Evolutionary conservation across 2,888 invertebrate species (phyloP).

Genomic region (Euplexia lucipara): DNA sequence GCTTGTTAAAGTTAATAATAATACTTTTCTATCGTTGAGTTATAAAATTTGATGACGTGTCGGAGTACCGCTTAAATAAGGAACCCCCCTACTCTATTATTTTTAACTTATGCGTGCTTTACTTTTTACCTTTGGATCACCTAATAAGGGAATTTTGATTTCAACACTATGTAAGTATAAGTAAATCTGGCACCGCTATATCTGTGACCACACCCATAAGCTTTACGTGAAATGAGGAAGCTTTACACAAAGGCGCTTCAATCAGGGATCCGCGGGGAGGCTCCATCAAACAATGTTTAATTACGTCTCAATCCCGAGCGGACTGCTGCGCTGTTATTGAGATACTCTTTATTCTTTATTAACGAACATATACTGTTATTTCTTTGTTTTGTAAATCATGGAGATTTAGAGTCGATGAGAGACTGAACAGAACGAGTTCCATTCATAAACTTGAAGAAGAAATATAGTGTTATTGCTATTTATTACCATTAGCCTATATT

Average conservation of each 20-base stretch:
- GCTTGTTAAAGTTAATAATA: no score
- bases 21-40: no score
- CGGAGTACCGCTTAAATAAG: no score
- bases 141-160: no score
- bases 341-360: constrained; percentile 35
- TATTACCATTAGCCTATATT: no score
- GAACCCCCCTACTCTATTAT: no score
- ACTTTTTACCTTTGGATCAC: no score
- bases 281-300: constrained; percentile 61
- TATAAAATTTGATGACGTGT: no score
- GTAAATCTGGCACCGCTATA: background rate
- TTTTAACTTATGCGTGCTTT: no score
- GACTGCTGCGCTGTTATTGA: constrained; percentile 23
- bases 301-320: constrained; percentile 42
- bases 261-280: constrained; percentile 52
- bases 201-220: constrained; percentile 39
- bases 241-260: constrained; percentile 60
- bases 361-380: background rate
- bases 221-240: constrained; percentile 60
- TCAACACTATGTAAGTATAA: no score
- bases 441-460: background rate
- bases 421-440: background rate
- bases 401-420: background rate
- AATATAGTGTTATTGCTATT: no score
- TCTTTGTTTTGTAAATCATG: constrained; percentile 8